Evolutionary conservation across 1,140 invertebrate genomes (phyloP).

Genomic region (Phocides pigmalion): DNA sequence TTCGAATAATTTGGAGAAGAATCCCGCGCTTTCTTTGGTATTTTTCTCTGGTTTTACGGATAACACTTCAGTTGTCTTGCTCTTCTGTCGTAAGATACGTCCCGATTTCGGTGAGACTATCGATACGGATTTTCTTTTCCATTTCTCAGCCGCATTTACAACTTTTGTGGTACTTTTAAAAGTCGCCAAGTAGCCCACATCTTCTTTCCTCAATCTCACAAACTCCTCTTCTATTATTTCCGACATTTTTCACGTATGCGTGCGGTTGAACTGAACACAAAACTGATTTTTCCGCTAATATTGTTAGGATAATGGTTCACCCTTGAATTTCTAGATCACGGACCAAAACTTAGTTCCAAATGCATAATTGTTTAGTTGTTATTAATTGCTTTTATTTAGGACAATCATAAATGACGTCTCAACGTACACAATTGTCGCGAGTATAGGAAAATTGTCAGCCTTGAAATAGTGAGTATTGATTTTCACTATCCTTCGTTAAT

Average conservation of each 20-base stretch:
- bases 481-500: constrained; percentile 14
- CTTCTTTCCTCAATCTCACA: constrained; percentile 56
- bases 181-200: constrained; percentile 53
- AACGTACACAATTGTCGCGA: not conserved
- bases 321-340: constrained; percentile 42
- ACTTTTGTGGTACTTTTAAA: constrained; percentile 45
- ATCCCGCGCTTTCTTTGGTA: constrained; percentile 39
- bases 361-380: constrained; percentile 22
- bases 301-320: constrained; percentile 28
- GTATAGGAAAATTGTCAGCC: constrained; percentile 14
- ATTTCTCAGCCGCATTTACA: constrained; percentile 44
- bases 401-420: not conserved
- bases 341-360: constrained; percentile 31
- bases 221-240: constrained; percentile 50
- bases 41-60: constrained; percentile 36
- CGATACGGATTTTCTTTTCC: constrained; percentile 66
- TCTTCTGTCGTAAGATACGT: constrained; percentile 45
- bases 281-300: constrained; percentile 38
- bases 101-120: constrained; percentile 61
- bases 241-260: constrained; percentile 11
- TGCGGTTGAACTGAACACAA: constrained; percentile 3
- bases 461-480: constrained; percentile 26
- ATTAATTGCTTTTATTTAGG: constrained; percentile 13
- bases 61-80: constrained; percentile 28
- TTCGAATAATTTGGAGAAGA: constrained; percentile 57